A percentile compares a stretch with the other conserved stretches of the same genome.
Evolutionary conservation across 2,888 invertebrate species (phyloP).

Genomic region (Sarcophaga variegata): DNA sequence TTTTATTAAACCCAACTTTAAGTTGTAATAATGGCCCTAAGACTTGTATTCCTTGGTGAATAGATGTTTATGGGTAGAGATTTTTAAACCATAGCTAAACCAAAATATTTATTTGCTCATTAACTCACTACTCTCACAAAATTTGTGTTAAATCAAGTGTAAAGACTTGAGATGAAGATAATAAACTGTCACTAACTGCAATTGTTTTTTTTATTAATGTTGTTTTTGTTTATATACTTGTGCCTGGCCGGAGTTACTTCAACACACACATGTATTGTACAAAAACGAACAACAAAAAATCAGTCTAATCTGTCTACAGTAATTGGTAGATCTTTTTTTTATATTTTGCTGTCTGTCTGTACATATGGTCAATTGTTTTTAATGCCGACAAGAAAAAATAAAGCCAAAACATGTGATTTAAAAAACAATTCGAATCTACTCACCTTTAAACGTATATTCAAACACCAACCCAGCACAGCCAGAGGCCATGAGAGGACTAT

Average conservation of each 20-base stretch:
- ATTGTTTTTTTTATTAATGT: constrained; percentile 25
- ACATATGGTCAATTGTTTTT: constrained; percentile 39
- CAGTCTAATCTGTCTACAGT: constrained; percentile 32
- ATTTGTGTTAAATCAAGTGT: constrained; percentile 19
- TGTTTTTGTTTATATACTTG: constrained; percentile 23
- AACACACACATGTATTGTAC: neutral
- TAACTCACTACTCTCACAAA: too few species aligned
- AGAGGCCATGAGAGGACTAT: constrained; percentile 4
- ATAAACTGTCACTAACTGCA: constrained; percentile 8
- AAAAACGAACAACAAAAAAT: constrained; percentile 16
- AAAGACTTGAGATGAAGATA: constrained; percentile 15
- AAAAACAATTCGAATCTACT: neutral
- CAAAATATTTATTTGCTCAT: too few species aligned
- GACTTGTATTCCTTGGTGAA: too few species aligned
- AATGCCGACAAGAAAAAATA: constrained; percentile 33
- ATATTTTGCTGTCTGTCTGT: neutral
- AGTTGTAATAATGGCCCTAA: too few species aligned
- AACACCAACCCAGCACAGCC: constrained; percentile 6
- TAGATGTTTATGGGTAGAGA: too few species aligned
- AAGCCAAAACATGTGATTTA: neutral
- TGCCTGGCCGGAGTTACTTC: constrained; percentile 3
- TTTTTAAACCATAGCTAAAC: too few species aligned
- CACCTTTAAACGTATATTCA: neutral
- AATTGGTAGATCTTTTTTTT: constrained; percentile 44
- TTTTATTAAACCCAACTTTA: too few species aligned